Percentiles rank a stretch among this genome's conserved stretches.
These are phyloP conservation scores for Corythoichthys intestinalis DNA, from an alignment of 2,113 vertebrate species.

Conservation along the genomic window DNA sequence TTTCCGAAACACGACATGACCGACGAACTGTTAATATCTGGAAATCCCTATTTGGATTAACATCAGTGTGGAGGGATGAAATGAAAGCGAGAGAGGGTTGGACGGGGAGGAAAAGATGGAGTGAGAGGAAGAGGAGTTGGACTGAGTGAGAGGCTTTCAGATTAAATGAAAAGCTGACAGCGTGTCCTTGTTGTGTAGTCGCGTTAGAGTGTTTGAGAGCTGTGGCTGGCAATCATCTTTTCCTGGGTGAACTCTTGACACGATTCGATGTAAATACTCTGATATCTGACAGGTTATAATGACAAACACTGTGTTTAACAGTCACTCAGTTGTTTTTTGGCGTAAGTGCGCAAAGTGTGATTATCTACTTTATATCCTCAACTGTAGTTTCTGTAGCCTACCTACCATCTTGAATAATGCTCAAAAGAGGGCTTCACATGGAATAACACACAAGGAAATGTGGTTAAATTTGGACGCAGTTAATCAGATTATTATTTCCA, in stretches of 20 bases:
- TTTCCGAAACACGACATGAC: conserved; percentile 57
- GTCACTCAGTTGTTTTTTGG: conserved; percentile 7
- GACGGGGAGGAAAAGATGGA: conserved; percentile 28
- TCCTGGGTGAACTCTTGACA: conserved; percentile 38
- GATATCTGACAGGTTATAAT: conserved; percentile 28
- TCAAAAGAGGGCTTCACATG: conserved; percentile 42
- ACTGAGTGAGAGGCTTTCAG: conserved; percentile 57
- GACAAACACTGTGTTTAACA: conserved; percentile 24
- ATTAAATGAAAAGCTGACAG: conserved; percentile 47
- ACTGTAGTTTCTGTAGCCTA: conserved; percentile 36
- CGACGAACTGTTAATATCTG: conserved; percentile 62
- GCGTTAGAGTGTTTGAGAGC: conserved; percentile 31
- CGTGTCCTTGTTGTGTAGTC: conserved; percentile 43
- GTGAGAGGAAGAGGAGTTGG: conserved; percentile 43
- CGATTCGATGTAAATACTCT: conserved; percentile 37
- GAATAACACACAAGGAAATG: conserved; percentile 38
- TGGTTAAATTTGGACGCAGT: conserved; percentile 47
- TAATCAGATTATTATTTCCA: conserved; percentile 61
- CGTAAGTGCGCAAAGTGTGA: neutral
- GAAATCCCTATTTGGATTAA: conserved; percentile 72
- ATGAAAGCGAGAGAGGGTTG: conserved; percentile 20
- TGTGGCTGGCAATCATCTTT: conserved; percentile 29
- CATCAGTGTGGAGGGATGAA: conserved; percentile 43
- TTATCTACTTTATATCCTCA: conserved; percentile 32
- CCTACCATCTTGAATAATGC: conserved; percentile 48